A percentile compares a stretch with the other conserved stretches of the same genome.
phyloP scores from a whole-genome alignment of 2,113 vertebrate species.

The Pseudorectes ferrugineus region DNA sequence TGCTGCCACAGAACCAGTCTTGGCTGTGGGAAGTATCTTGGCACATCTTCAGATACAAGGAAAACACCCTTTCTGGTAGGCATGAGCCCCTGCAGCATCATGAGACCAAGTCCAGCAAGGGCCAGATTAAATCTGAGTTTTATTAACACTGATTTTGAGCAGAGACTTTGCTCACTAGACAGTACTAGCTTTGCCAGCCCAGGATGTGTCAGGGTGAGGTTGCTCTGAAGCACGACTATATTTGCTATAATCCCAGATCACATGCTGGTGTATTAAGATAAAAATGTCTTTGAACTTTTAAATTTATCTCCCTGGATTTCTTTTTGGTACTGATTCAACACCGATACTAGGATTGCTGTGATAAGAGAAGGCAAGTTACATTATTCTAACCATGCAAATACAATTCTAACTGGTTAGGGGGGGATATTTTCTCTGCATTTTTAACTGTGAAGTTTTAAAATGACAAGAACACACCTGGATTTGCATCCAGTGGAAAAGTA shows the following conservation, averaged over 20 bases:
- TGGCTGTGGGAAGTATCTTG: neutral
- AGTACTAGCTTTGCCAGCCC: neutral
- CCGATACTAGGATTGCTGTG: neutral
- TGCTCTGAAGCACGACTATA: neutral
- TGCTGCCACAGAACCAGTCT: neutral
- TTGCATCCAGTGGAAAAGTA: neutral
- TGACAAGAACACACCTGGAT: neutral
- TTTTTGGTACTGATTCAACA: neutral
- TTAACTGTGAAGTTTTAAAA: neutral
- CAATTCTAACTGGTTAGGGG: neutral
- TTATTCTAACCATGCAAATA: neutral
- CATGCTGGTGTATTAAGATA: neutral
- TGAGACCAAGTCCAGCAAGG: neutral
- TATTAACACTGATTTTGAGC: neutral
- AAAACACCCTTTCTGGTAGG: neutral
- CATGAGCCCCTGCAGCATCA: neutral
- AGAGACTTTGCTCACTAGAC: neutral
- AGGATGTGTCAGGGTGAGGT: neutral
- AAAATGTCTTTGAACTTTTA: neutral
- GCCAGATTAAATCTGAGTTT: neutral
- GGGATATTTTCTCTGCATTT: neutral
- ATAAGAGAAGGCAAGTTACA: neutral
- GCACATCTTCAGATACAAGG: neutral
- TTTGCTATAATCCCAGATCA: neutral
- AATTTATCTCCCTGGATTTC: neutral